A percentile compares a stretch with the other conserved stretches of the same genome.
Evolutionary conservation across 2,797 vertebrate genomes (phyloP).

Genomic region (Coregonus suidteri): DNA sequence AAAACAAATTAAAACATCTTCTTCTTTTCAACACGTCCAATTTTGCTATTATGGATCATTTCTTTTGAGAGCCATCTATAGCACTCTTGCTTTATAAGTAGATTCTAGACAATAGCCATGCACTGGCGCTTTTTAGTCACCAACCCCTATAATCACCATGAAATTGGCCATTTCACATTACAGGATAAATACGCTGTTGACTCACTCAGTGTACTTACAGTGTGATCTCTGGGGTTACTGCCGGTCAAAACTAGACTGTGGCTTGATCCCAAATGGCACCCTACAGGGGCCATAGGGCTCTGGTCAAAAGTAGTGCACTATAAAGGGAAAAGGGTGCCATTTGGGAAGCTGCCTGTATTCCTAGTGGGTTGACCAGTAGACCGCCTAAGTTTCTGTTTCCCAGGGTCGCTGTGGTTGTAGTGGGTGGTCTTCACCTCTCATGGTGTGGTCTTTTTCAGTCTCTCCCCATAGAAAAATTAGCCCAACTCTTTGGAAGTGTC

Average conservation of each 20-base stretch:
- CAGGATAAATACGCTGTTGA: constrained; percentile 5
- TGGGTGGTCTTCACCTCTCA: neutral
- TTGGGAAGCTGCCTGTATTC: too few relatives aligned
- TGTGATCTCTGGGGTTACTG: neutral
- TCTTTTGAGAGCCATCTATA: too few relatives aligned
- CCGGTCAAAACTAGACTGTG: neutral
- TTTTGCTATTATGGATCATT: too few relatives aligned
- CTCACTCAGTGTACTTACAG: neutral
- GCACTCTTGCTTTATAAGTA: too few relatives aligned
- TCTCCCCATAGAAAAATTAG: neutral
- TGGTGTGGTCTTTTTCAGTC: neutral
- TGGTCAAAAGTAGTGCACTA: too few relatives aligned
- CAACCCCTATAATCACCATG: neutral
- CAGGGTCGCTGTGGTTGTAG: constrained; percentile 1
- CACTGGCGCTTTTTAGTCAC: neutral
- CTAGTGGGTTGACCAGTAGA: too few relatives aligned
- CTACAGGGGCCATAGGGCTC: too few relatives aligned
- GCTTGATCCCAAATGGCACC: too few relatives aligned
- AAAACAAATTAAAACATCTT: too few relatives aligned
- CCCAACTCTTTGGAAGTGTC: too few relatives aligned
- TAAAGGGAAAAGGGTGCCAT: too few relatives aligned
- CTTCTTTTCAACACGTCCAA: too few relatives aligned
- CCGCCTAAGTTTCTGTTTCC: neutral
- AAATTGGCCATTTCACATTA: neutral
- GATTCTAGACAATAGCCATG: neutral